A percentile compares a stretch with the other conserved stretches of the same genome.
These are phyloP conservation scores for Atta texana DNA, from an alignment of 1,140 invertebrate species.

Conservation along the genomic window DNA sequence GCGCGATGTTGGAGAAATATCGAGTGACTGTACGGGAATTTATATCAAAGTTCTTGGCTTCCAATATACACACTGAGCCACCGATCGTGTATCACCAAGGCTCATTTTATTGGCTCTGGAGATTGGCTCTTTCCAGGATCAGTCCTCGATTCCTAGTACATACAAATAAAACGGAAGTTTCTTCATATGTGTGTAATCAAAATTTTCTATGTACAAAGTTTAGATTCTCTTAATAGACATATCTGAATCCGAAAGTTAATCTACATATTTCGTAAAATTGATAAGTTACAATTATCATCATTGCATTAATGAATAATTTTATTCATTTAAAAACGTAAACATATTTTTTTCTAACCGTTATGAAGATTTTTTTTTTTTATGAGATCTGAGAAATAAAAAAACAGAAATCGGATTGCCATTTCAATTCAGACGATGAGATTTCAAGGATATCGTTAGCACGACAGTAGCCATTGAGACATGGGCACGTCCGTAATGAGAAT, in stretches of 20 bases:
- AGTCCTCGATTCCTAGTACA: neutral
- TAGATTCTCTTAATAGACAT: neutral
- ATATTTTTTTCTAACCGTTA: neutral
- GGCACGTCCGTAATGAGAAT: slow-evolving; percentile 52
- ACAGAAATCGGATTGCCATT: neutral
- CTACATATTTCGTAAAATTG: neutral
- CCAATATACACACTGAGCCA: slow-evolving; percentile 40
- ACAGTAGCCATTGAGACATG: slow-evolving; percentile 10
- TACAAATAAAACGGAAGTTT: slow-evolving; percentile 33
- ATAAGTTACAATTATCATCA: neutral
- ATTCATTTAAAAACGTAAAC: neutral
- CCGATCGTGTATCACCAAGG: slow-evolving; percentile 40
- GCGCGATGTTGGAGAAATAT: slow-evolving; percentile 70
- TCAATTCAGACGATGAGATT: slow-evolving; percentile 15
- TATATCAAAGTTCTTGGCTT: slow-evolving; percentile 74
- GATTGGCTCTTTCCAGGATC: slow-evolving; percentile 8
- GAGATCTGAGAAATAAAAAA: neutral
- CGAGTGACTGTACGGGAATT: slow-evolving; percentile 67
- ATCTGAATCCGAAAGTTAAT: neutral
- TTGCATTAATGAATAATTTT: neutral
- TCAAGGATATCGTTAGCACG: slow-evolving; percentile 45
- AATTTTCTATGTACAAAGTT: neutral
- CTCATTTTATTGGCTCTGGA: slow-evolving; percentile 31
- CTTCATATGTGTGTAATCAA: neutral
- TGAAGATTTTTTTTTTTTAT: neutral